Conservation (phyloP, 1,140 invertebrate species). For the Paramacrobiotus metropolitanus region DNA sequence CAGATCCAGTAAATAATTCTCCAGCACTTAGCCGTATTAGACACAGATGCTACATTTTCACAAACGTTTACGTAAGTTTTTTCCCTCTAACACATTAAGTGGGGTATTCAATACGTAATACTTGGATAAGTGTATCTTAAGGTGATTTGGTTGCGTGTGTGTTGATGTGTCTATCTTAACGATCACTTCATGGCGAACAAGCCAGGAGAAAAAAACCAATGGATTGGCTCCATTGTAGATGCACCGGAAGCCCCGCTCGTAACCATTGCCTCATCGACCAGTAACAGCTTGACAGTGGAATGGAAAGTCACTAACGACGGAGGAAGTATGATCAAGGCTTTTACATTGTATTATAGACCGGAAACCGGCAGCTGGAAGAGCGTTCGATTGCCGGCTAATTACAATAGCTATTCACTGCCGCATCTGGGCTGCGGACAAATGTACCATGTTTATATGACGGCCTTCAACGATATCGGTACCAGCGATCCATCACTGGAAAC, state of each 20-base stretch:
- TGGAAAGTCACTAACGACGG: neutral
- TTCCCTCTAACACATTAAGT: too few relatives aligned
- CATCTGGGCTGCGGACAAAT: constrained; percentile 9
- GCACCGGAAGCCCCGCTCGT: too few relatives aligned
- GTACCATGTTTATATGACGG: neutral
- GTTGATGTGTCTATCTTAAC: too few relatives aligned
- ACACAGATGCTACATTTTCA: too few relatives aligned
- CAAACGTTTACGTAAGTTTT: too few relatives aligned
- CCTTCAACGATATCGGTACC: neutral
- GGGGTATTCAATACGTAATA: too few relatives aligned
- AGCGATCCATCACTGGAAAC: neutral
- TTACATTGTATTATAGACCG: neutral
- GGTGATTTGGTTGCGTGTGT: too few relatives aligned
- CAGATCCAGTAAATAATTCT: neutral
- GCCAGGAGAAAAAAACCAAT: too few relatives aligned
- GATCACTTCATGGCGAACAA: too few relatives aligned
- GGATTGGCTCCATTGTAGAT: too few relatives aligned
- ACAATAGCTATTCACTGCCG: constrained; percentile 17
- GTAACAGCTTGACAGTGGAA: neutral
- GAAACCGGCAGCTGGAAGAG: neutral
- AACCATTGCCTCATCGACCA: neutral
- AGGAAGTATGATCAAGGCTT: neutral
- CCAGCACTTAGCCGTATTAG: too few relatives aligned
- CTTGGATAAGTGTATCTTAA: too few relatives aligned
- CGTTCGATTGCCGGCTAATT: neutral